A percentile compares a stretch with the other conserved stretches of the same genome.
These are phyloP conservation scores for Penaeus indicus DNA, from an alignment of 1,140 invertebrate genomes.

Conservation along the genomic window DNA sequence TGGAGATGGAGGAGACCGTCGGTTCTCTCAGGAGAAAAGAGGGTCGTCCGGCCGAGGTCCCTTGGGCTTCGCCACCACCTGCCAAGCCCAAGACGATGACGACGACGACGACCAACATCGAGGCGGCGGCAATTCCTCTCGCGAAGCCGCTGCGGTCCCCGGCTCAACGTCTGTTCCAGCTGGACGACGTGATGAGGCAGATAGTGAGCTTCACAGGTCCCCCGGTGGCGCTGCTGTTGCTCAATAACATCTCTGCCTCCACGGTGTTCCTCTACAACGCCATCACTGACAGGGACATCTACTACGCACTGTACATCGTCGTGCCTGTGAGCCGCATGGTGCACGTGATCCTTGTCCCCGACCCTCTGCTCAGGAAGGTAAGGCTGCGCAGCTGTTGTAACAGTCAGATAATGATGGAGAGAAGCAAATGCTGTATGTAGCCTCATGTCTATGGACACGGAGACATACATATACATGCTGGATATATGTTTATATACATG, in stretches of 20 bases:
- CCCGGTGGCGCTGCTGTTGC: conserved; percentile 30
- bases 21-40: neutral
- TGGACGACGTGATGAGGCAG: conserved; percentile 39
- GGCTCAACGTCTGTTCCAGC: conserved; percentile 18
- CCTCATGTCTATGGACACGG: neutral
- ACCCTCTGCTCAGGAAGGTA: conserved; percentile 44
- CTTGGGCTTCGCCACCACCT: neutral
- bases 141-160: neutral
- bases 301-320: conserved; percentile 43
- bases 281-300: conserved; percentile 11
- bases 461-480: conserved; percentile 1
- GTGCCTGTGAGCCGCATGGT: conserved; percentile 19
- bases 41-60: neutral
- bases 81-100: neutral
- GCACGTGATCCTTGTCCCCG: conserved; percentile 43
- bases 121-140: neutral
- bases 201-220: conserved; percentile 37
- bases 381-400: neutral
- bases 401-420: neutral
- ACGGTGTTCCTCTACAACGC: conserved; percentile 53
- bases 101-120: too few relatives aligned
- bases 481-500: neutral
- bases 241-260: conserved; percentile 43
- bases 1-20: conserved; percentile 44
- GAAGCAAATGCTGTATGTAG: neutral